A percentile compares a stretch with the other conserved stretches of the same genome.
These are phyloP conservation scores for Pseudochromis fuscus DNA, from an alignment of 2,797 vertebrate genomes.

Conservation along the genomic window DNA sequence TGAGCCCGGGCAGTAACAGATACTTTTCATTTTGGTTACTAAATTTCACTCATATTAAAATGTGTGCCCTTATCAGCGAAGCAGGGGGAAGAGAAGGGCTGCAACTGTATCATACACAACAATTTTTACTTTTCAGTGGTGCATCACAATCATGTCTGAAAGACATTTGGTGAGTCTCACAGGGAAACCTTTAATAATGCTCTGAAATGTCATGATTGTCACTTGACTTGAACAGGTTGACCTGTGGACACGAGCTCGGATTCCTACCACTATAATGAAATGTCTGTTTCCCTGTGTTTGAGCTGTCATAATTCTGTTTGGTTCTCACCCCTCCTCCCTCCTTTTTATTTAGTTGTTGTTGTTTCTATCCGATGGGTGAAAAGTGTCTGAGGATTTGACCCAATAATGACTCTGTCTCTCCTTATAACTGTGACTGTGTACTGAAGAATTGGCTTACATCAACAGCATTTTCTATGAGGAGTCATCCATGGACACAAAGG, in stretches of 20 bases:
- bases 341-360: no score
- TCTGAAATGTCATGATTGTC: slow-evolving; percentile 65
- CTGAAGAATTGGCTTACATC: slow-evolving; percentile 41
- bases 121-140: slow-evolving; percentile 42
- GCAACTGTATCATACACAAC: slow-evolving; percentile 25
- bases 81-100: slow-evolving; percentile 45
- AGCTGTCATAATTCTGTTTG: slow-evolving; percentile 54
- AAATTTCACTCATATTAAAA: slow-evolving; percentile 19
- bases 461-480: slow-evolving; percentile 55
- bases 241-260: slow-evolving; percentile 56
- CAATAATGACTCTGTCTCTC: slow-evolving; percentile 50
- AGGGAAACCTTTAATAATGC: slow-evolving; percentile 47
- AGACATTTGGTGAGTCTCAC: slow-evolving; percentile 39
- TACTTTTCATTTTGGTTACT: slow-evolving; percentile 9
- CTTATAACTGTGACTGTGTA: slow-evolving; percentile 55
- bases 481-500: slow-evolving; percentile 60
- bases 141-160: slow-evolving; percentile 42
- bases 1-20: slow-evolving; percentile 55
- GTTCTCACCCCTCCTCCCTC: slow-evolving; percentile 34
- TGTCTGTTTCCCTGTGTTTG: slow-evolving; percentile 38
- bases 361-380: slow-evolving; percentile 57
- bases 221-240: slow-evolving; percentile 64
- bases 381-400: slow-evolving; percentile 41
- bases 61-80: slow-evolving; percentile 34
- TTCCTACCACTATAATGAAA: slow-evolving; percentile 70